Conservation (phyloP, 2,888 invertebrate genomes). For the Drosophila emarginata region DNA sequence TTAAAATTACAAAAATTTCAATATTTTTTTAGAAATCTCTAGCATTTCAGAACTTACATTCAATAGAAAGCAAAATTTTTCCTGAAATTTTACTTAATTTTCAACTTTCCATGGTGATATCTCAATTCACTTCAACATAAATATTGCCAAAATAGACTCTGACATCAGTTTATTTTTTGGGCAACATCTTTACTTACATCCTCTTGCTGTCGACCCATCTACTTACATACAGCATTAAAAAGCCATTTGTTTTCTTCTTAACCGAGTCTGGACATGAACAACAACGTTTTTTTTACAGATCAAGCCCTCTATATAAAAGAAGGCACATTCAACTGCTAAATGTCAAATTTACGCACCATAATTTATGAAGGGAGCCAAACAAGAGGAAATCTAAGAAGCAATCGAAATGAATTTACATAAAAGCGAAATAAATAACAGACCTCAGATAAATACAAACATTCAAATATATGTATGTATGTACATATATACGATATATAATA, state of each 20-base stretch:
- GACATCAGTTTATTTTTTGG: conserved; percentile 24
- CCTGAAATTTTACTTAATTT: neutral
- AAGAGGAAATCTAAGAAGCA: conserved; percentile 31
- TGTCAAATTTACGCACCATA: conserved; percentile 35
- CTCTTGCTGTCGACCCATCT: neutral
- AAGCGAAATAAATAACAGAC: conserved; percentile 51
- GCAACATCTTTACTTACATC: neutral
- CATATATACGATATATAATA: no score
- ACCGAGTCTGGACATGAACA: conserved; percentile 13
- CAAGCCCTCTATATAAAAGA: conserved; percentile 45
- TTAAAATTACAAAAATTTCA: no score
- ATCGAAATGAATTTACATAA: conserved; percentile 58
- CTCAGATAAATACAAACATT: conserved; percentile 5
- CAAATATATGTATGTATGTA: neutral
- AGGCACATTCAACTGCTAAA: conserved; percentile 56
- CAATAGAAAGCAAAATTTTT: no score
- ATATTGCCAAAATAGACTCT: neutral
- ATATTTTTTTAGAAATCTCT: no score
- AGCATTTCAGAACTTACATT: no score
- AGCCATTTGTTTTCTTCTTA: conserved; percentile 19
- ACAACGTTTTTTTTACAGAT: conserved; percentile 9
- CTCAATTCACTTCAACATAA: neutral
- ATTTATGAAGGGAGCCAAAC: conserved; percentile 28
- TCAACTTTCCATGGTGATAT: neutral
- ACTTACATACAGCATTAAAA: conserved; percentile 25